Percentiles rank a stretch among this genome's conserved stretches.
Conservation (phyloP, 2,888 invertebrate species). For the Acleris sparsana region DNA sequence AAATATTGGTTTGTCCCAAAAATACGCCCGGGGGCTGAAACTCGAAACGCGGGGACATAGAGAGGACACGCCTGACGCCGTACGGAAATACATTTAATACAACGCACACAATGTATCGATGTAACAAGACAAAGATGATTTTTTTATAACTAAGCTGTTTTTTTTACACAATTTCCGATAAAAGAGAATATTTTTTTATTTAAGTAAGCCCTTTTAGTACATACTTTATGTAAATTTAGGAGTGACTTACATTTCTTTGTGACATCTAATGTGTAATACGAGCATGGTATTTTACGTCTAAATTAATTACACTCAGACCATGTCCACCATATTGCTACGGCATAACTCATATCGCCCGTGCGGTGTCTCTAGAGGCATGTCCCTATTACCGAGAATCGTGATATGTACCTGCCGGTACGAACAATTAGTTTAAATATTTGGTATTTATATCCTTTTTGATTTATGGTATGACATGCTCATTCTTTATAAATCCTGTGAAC, state of each 20-base stretch:
- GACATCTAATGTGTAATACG: no score
- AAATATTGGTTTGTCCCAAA: constrained; percentile 83
- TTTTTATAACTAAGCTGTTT: no score
- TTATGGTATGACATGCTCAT: constrained; percentile 3
- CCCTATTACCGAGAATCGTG: constrained; percentile 61
- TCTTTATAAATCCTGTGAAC: no score
- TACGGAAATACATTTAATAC: constrained; percentile 35
- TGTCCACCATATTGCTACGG: constrained; percentile 32
- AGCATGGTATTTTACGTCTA: background rate
- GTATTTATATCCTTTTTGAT: constrained; percentile 7
- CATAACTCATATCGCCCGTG: constrained; percentile 44
- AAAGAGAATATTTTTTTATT: background rate
- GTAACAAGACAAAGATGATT: constrained; percentile 6
- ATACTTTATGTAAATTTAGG: no score
- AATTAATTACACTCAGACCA: constrained; percentile 3
- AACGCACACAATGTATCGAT: constrained; percentile 53
- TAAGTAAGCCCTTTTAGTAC: background rate
- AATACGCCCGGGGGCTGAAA: constrained; percentile 80
- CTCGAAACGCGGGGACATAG: constrained; percentile 74
- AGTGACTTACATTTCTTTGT: no score
- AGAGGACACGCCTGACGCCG: constrained; percentile 64
- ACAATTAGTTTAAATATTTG: constrained; percentile 51
- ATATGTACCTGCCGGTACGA: constrained; percentile 46
- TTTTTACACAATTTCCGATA: no score
- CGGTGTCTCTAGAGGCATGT: constrained; percentile 37